Evolutionary conservation across 2,888 invertebrate genomes (phyloP), one percentile per base, ranked within the genome.

Genomic region (Chironomus riparius): DNA sequence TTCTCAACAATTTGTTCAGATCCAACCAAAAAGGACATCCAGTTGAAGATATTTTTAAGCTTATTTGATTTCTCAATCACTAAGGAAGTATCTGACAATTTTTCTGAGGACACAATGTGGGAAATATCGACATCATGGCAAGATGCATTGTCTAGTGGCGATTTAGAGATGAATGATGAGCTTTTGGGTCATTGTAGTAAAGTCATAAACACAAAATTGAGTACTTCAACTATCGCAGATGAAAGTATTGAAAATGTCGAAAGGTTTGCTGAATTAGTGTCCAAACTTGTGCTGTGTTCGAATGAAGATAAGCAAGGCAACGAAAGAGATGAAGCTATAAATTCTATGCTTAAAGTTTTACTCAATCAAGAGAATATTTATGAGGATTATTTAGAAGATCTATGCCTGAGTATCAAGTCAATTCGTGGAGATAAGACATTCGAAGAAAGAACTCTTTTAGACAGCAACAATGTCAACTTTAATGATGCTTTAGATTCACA

Each of bases 61-160:
- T 79, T 88, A 24, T 87, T 86, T 78, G 81, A 82, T 78, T 83
- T 87, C 62, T 85, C 85, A 50, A 82, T 86, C 77, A 82, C 83
- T 77, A 80, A 80, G 2, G 80, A 79, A 10, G n/a, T 47, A 1
- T 62, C 38, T n/a, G 81, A 83, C 70, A 79, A 80, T 77, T 78
- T 84, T 15, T 82, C 82, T 0, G 82, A 82, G 77, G 87, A 87
- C 78, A 87, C 88, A 12, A 82, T 88, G 78, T 84, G 85, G 84
- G 88, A 88, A 82, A 83, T 86, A 56, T 86, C 85, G 21, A 85
- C 86, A 15, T 85, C 88, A 61, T 88, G 88, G 88, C 87, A 86
- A 80, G 88, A 87, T 81, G 85, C 85, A 6, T 78, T 87, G 4
- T 83, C 83, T 1, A 82, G 82, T 78, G 79, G 81, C 71, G 82